These are phyloP conservation scores for Pongo pygmaeus DNA, from an alignment of 2,113 vertebrate genomes.

Conservation along the genomic window DNA sequence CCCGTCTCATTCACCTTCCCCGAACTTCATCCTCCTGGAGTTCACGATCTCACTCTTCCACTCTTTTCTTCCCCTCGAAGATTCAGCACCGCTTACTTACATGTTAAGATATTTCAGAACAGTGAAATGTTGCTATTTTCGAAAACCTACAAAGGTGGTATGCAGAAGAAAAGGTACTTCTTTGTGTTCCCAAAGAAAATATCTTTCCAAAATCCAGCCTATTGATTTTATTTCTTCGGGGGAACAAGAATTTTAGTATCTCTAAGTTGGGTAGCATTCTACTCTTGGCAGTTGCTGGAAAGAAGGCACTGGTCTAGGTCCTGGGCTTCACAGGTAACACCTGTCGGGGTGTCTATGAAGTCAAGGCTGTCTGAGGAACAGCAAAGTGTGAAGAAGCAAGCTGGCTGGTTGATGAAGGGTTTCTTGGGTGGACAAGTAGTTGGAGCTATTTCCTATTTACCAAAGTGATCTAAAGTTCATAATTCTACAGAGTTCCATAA, in stretches of 20 bases:
- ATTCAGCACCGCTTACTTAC: neutral
- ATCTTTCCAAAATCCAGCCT: neutral
- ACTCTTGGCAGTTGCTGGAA: neutral
- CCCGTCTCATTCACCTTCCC: fast-evolving
- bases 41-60: too few species aligned
- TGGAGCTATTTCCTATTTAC: neutral
- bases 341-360: fast-evolving
- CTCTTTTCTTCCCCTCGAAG: neutral
- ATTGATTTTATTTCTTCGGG: neutral
- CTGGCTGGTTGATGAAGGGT: neutral
- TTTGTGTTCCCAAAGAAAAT: neutral
- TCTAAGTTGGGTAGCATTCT: neutral
- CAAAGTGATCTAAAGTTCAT: neutral
- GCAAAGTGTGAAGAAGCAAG: neutral
- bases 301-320: neutral
- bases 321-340: neutral
- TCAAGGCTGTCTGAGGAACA: neutral
- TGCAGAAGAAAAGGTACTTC: neutral
- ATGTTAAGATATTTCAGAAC: neutral
- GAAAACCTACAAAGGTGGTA: neutral
- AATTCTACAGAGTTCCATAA: neutral
- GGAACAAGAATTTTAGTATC: neutral
- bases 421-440: neutral
- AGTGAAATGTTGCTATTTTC: neutral
- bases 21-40: neutral